Evolutionary conservation across 2,888 invertebrate genomes (phyloP), one percentile per base, ranked within the genome.

Genomic region (Malachius bipustulatus): DNA sequence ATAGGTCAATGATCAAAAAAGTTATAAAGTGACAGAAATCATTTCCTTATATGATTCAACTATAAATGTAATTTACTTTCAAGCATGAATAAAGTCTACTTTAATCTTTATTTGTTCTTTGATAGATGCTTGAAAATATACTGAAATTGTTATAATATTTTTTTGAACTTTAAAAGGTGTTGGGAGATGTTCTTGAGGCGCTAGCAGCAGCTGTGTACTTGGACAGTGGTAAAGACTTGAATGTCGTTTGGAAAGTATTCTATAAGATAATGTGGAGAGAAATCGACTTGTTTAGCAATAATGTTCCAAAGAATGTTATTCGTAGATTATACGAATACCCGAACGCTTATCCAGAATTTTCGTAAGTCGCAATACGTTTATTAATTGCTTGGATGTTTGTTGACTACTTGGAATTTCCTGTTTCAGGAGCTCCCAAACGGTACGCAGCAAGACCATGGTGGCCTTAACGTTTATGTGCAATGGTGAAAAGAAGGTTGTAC

Each of bases 121-220:
- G n/a, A n/a, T n/a, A n/a, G n/a, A n/a, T n/a, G n/a, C n/a, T n/a
- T n/a, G n/a, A n/a, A n/a, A n/a, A n/a, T n/a, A n/a, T n/a, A n/a
- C n/a, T n/a, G n/a, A n/a, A n/a, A n/a, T n/a, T n/a, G n/a, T n/a
- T 28, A 9, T 28, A 11, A 11, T 8, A n/a, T 19, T 29, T 13
- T 28, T 24, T 15, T n/a, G 11, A 26, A 35, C 36, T 34, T 35
- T 47, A 48, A 24, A 37, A 62, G 62, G 79, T 80, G 1, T 69
- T 98, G 16, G 94, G 96, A 8, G 97, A 97, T 62, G 66, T 97
- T 26, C 85, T 94, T 59, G 97, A 98, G 62, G 82, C 96, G 0
- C 52, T 93, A 0, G 77, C 83, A 13, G 96, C 90, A 1, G 96
- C 94, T 0, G 75, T 93, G n/a, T 93, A 73, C 60, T 62, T 96